Base-by-base conservation (phyloP, 1,140 invertebrate species). In the Papilio polyxenes region DNA sequence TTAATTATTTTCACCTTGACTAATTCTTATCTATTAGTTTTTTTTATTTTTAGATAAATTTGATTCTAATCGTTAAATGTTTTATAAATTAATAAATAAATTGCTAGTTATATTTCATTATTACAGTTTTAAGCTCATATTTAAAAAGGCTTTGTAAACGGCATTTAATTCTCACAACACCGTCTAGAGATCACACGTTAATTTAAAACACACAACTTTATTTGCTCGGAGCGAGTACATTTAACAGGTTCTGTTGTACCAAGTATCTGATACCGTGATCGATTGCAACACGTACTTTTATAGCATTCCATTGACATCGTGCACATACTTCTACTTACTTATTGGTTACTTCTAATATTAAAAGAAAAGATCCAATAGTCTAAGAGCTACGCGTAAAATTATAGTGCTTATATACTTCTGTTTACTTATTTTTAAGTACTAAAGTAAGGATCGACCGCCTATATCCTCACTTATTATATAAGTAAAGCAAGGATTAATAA, bases 241-340 rank as follows among this genome's bases (percentile, higher is more conserved):
- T 31, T 72, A 83, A 81, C 82, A 83, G 82, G 82, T 83, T 83
- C 59, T 72, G 80, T 76, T 83, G 82, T 77, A 81, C 74, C 82
- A 83, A 77, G 79, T 80, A 80, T 75, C 56, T 10, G 82, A 77
- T 75, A n/a, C 11, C 74, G 81, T 81, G 82, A 83, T 83, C 78
- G 82, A 81, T 83, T 74, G 78, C 74, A 74, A 69, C 65, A 37
- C 65, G 65, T 69, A 69, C 31, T 37, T 69, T 5, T 37, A 31
- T 37, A 69, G 23, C 31, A 65, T 65, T 13, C 23, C 72, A 31
- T 37, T 83, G 37, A 79, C 53, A 78, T 75, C 75, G 56, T 17
- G 40, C 15, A 80, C 77, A 77, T 82, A 65, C 65, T 77, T 77
- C 37, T 78, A 0, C 76, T 49, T 23, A 49, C 77, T 82, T 79